Conservation (phyloP, 1,140 invertebrate genomes). For the Heliconius melpomene region DNA sequence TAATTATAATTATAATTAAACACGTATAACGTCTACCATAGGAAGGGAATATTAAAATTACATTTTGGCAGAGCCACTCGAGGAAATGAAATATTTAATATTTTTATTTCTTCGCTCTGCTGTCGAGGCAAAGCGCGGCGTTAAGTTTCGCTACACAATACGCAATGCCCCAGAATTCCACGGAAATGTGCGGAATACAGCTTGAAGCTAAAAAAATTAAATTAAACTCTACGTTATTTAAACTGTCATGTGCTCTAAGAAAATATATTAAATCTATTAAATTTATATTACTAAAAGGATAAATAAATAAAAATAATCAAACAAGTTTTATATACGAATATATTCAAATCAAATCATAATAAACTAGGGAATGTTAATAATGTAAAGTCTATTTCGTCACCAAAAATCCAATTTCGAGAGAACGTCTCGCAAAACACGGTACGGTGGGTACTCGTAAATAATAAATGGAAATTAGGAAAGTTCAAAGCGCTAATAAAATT, state of each 20-base stretch:
- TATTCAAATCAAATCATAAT: neutral
- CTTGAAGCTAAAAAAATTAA: neutral
- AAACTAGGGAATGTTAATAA: neutral
- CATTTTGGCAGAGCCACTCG: neutral
- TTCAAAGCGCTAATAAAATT: slow-evolving; percentile 11
- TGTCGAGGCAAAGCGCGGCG: no score
- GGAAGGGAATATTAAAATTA: neutral
- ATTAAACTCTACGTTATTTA: no score
- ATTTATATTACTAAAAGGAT: no score
- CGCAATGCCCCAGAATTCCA: no score
- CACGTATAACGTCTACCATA: neutral
- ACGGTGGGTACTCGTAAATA: neutral
- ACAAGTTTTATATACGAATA: no score
- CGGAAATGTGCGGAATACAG: no score
- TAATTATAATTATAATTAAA: neutral
- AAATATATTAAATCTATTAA: no score
- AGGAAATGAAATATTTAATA: no score
- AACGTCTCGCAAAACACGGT: neutral
- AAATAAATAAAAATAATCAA: no score
- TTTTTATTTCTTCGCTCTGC: no score
- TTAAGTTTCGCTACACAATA: no score
- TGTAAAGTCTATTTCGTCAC: neutral
- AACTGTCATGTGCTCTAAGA: no score
- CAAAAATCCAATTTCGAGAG: neutral
- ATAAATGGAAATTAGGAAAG: slow-evolving; percentile 10